Conservation (phyloP, 35 echinoderm and acorn worm genomes). For the Stichopus chloronotus region DNA sequence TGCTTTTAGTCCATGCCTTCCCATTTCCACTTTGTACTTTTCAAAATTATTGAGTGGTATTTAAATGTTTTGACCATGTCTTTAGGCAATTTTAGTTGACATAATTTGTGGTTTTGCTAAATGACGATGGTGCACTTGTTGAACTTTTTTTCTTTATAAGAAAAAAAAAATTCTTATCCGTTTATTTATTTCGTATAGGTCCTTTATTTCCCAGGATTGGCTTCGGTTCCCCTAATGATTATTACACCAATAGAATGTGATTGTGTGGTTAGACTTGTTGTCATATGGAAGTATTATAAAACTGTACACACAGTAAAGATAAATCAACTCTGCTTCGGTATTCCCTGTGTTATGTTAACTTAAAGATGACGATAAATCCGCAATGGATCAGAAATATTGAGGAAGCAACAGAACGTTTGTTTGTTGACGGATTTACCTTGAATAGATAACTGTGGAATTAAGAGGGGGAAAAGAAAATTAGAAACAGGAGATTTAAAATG, state of each 20-base stretch:
- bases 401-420: background rate
- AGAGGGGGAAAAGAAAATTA: background rate
- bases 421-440: background rate
- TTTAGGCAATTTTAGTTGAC: too few species aligned
- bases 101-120: too few species aligned
- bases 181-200: too few species aligned
- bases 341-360: background rate
- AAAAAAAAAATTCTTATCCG: too few species aligned
- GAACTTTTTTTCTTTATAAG: too few species aligned
- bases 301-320: background rate
- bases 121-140: too few species aligned
- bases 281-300: background rate
- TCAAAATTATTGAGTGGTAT: too few species aligned
- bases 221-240: background rate
- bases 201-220: background rate
- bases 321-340: too few species aligned
- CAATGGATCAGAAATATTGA: conserved; percentile 1
- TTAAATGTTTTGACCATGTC: too few species aligned
- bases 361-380: background rate
- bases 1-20: too few species aligned
- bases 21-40: too few species aligned
- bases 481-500: background rate
- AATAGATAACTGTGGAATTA: background rate
- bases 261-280: background rate
- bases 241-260: background rate